Evolutionary conservation across 2,888 invertebrate species (phyloP).

Genomic region (Agrypnus murinus): DNA sequence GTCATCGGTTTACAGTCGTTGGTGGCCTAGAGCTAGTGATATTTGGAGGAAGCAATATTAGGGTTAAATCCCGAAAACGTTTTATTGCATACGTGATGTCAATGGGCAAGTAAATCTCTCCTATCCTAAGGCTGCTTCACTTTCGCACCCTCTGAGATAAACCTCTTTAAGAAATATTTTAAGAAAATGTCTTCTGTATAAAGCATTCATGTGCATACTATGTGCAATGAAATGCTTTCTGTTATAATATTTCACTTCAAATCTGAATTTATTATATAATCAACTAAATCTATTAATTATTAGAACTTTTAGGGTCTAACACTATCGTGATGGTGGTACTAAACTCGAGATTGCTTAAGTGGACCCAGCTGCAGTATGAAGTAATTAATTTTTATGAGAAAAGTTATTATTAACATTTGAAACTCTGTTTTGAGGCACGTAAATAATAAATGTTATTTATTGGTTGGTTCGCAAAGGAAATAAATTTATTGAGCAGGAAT

Average conservation of each 20-base stretch:
- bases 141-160: slow-evolving; percentile 54
- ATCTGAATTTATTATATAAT: too few relatives aligned
- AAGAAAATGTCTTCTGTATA: slow-evolving; percentile 8
- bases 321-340: slow-evolving; percentile 5
- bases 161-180: slow-evolving; percentile 12
- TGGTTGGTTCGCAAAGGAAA: too few relatives aligned
- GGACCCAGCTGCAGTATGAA: slow-evolving; percentile 17
- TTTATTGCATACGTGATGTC: slow-evolving; percentile 68
- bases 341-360: slow-evolving; percentile 18
- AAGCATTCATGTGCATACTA: too few relatives aligned
- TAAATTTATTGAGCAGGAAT: too few relatives aligned
- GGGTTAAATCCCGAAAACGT: slow-evolving; percentile 64
- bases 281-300: slow-evolving; percentile 14
- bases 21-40: slow-evolving; percentile 52
- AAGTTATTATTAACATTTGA: slow-evolving; percentile 14
- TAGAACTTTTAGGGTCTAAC: not conserved
- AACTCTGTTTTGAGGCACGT: slow-evolving; percentile 11
- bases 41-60: slow-evolving; percentile 64
- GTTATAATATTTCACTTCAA: too few relatives aligned
- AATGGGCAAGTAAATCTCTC: slow-evolving; percentile 61
- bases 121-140: slow-evolving; percentile 55
- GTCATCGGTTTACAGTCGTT: slow-evolving; percentile 37
- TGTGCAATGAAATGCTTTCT: too few relatives aligned
- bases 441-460: slow-evolving; percentile 10
- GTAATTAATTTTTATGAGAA: slow-evolving; percentile 27